Evolutionary conservation across 2,888 invertebrate species (phyloP).

Genomic region (Choristoneura rosaceana): DNA sequence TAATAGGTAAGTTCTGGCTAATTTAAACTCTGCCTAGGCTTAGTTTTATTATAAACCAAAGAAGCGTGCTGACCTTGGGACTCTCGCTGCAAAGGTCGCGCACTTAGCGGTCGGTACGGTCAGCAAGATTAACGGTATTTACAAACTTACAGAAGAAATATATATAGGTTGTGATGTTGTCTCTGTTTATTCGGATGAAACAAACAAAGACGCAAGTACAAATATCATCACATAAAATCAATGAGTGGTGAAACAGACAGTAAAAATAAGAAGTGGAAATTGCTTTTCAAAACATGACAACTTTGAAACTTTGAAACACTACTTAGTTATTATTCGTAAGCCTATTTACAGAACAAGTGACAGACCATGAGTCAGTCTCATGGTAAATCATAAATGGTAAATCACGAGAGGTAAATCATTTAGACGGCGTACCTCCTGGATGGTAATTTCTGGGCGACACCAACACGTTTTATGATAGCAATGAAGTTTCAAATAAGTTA

Average conservation of each 20-base stretch:
- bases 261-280: neutral
- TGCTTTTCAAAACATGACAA: neutral
- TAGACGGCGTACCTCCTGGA: slow-evolving; percentile 39
- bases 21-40: neutral
- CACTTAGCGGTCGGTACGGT: neutral
- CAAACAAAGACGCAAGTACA: no score
- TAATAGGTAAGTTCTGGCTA: no score
- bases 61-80: slow-evolving; percentile 26
- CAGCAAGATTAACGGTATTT: neutral
- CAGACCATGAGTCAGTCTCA: slow-evolving; percentile 47
- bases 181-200: no score
- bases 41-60: slow-evolving; percentile 6
- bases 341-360: slow-evolving; percentile 7
- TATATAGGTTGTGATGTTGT: neutral
- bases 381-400: slow-evolving; percentile 53
- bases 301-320: neutral
- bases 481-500: slow-evolving; percentile 62
- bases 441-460: slow-evolving; percentile 53
- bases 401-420: slow-evolving; percentile 45
- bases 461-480: slow-evolving; percentile 62
- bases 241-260: no score
- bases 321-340: neutral
- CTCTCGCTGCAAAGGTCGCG: slow-evolving; percentile 33
- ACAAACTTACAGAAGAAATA: neutral
- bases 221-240: no score